Conservation (phyloP, 2,888 invertebrate species). For the Ametastegia equiseti region DNA sequence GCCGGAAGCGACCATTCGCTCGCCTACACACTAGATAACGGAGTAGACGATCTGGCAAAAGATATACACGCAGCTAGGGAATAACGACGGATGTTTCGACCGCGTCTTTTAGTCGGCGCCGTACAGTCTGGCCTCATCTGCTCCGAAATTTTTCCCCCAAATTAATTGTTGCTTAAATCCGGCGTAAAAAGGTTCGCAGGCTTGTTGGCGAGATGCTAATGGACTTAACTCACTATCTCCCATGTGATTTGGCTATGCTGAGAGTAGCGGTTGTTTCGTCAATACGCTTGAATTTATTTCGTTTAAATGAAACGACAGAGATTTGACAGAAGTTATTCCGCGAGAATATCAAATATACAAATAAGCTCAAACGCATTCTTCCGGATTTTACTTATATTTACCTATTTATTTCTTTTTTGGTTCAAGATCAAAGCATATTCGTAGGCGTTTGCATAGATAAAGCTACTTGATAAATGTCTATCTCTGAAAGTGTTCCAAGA, state of each 20-base stretch:
- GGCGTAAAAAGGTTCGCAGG: conserved; percentile 39
- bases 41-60: background rate
- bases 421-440: background rate
- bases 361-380: background rate
- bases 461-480: background rate
- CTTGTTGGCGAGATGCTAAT: conserved; percentile 24
- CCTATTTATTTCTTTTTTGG: background rate
- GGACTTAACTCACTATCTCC: background rate
- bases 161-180: conserved; percentile 44
- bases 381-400: background rate
- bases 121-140: conserved; percentile 7
- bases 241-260: background rate
- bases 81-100: conserved; percentile 17
- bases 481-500: background rate
- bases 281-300: background rate
- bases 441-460: background rate
- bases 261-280: background rate
- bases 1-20: background rate
- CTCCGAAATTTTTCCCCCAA: conserved; percentile 8
- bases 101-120: conserved; percentile 40
- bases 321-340: background rate
- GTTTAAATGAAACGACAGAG: background rate
- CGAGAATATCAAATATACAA: background rate
- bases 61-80: background rate
- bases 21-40: conserved; percentile 1